Base-by-base conservation (phyloP, 2,888 invertebrate species). In the Fragum fragum region DNA sequence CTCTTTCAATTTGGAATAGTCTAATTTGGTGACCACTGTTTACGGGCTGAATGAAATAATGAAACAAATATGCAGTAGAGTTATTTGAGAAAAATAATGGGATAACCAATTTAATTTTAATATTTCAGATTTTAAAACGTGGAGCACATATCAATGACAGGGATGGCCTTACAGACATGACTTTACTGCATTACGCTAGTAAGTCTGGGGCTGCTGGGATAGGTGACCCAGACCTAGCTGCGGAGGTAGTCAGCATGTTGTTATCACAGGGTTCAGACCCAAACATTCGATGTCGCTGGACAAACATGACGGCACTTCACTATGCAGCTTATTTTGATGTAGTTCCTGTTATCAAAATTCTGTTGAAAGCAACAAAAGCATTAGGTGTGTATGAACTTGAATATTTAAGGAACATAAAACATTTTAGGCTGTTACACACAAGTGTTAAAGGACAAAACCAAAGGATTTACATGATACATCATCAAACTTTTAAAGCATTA, bases 161-260 rank as follows among this genome's bases (percentile, higher is more conserved):
- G 73, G 95, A 95, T 92, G 95, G 95, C 2, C 88, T 95, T 36
- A 95, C 95, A 2, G 95, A 95, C 87, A 95, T 95, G 95, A 95
- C 95, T 1, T 87, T 95, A 61, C 90, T 95, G 23, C 95, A 95
- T 87, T 95, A 95, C 91, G 95, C 95, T n/a, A 94, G 94, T 83
- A 95, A 95, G 90, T 94, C 95, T 26, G 95, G 95, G 32, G 95
- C 95, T 1, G 92, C 91, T 66, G 95, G 95, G 16, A 94, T 95
- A 18, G 94, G 94, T 26, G 92, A 94, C 77, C 87, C 93, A 16
- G 93, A 94, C 1, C 85, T 92, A 21, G 93, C 94, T 0, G 87
- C 91, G 47, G 88, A 89, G 36, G 90, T 93, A 9, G 92, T 91
- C 42, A 87, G 87, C 18, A 89, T 91, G 85, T 88, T 94, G 18